Evolutionary conservation across 2,888 invertebrate species (phyloP).

Genomic region (Dicyrtoma fusca): DNA sequence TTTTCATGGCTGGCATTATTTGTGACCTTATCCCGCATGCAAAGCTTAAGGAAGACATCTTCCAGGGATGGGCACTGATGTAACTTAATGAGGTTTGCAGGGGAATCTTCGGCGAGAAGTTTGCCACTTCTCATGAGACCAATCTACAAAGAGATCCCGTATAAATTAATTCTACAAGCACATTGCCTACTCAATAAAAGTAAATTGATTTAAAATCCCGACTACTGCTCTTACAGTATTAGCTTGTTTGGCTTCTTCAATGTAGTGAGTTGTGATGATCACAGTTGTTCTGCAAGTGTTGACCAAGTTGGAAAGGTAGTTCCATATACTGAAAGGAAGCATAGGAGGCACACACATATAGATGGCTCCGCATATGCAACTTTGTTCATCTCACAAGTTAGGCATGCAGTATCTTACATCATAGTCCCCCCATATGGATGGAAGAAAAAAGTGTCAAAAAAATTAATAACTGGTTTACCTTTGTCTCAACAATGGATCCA

Average conservation of each 20-base stretch:
- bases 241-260: conserved; percentile 91
- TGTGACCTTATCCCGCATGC: conserved; percentile 58
- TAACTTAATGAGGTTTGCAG: conserved; percentile 74
- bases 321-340: conserved; percentile 79
- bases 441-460: too few species aligned
- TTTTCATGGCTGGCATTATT: conserved; percentile 41
- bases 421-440: too few species aligned
- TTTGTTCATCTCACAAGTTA: too few species aligned
- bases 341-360: not conserved
- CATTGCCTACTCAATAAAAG: too few species aligned
- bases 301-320: conserved; percentile 86
- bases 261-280: conserved; percentile 94
- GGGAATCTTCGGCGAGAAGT: conserved; percentile 87
- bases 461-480: conserved; percentile 65
- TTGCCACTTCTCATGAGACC: conserved; percentile 92
- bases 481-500: conserved; percentile 84
- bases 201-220: too few species aligned
- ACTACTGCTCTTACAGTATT: conserved; percentile 69
- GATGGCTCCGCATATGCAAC: too few species aligned
- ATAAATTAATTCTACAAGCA: too few species aligned
- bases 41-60: conserved; percentile 87
- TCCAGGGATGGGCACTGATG: conserved; percentile 83
- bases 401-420: too few species aligned
- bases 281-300: conserved; percentile 89
- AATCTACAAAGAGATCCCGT: conserved; percentile 72